A percentile compares a stretch with the other conserved stretches of the same genome.
phyloP scores from a whole-genome alignment of 2,888 invertebrate genomes.

The Cephalotes varians region DNA sequence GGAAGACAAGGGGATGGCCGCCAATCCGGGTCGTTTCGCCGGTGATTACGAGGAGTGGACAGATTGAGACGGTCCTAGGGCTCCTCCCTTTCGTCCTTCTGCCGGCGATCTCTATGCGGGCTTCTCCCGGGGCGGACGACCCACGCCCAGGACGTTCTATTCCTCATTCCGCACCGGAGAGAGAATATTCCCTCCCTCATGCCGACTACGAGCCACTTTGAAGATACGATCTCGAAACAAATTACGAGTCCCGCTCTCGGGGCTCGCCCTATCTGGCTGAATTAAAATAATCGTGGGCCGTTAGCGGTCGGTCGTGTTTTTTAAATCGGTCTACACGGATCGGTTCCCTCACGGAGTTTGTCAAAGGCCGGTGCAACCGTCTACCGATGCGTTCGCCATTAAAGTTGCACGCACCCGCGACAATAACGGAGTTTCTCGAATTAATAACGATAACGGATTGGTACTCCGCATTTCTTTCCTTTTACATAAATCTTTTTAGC shows the following conservation, averaged over 20 bases:
- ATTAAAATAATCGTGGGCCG: conserved; percentile 81
- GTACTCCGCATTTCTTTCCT: neutral
- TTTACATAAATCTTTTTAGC: neutral
- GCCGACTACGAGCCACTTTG: conserved; percentile 82
- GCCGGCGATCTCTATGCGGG: conserved; percentile 53
- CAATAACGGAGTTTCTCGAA: conserved; percentile 10
- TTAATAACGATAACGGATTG: conserved; percentile 24
- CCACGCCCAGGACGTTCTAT: conserved; percentile 62
- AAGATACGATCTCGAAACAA: conserved; percentile 85
- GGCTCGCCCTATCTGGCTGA: conserved; percentile 75
- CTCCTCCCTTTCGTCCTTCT: conserved; percentile 66
- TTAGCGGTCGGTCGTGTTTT: conserved; percentile 71
- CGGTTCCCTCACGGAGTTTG: conserved; percentile 32
- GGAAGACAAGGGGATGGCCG: conserved; percentile 52
- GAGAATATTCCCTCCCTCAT: conserved; percentile 72
- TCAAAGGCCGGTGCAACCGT: conserved; percentile 30
- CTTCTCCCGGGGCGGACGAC: conserved; percentile 44
- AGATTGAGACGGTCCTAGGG: conserved; percentile 73
- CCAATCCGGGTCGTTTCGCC: conserved; percentile 59
- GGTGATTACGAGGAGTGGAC: conserved; percentile 74
- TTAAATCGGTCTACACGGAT: conserved; percentile 65
- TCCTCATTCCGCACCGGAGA: conserved; percentile 62
- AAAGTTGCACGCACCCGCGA: conserved; percentile 1
- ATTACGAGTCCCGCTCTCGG: conserved; percentile 80
- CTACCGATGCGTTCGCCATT: conserved; percentile 25